phyloP scores from a whole-genome alignment of 1,140 invertebrate species.

The Acyrthosiphon pisum region DNA sequence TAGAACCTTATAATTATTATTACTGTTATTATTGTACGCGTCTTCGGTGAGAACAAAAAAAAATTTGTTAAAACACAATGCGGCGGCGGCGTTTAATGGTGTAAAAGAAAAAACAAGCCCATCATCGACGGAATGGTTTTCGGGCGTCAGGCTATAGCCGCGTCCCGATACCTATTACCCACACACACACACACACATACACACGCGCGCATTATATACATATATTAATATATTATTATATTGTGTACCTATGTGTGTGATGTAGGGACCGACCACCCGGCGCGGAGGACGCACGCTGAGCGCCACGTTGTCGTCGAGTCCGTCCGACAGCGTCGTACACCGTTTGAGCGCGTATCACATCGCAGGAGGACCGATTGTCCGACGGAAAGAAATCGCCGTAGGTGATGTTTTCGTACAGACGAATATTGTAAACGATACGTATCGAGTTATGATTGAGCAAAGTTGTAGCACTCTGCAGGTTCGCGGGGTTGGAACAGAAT shows the following conservation, averaged over 20 bases:
- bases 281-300: constrained; percentile 25
- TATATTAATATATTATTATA: not conserved
- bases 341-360: not conserved
- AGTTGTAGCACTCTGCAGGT: not conserved
- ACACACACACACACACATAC: not conserved
- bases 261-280: constrained; percentile 42
- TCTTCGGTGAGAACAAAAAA: not conserved
- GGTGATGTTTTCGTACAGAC: not conserved
- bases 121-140: constrained; percentile 11
- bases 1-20: not conserved
- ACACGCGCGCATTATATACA: not conserved
- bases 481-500: not conserved
- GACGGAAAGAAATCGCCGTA: not conserved
- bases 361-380: no score
- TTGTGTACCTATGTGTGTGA: not conserved
- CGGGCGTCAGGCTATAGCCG: constrained; percentile 14
- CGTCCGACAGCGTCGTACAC: not conserved
- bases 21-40: not conserved
- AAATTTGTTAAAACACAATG: not conserved
- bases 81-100: constrained; percentile 21
- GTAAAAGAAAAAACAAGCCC: constrained; percentile 7
- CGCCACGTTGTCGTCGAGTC: constrained; percentile 14
- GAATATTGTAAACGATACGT: not conserved
- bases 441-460: not conserved
- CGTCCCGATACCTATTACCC: not conserved